These are phyloP conservation scores for Caradrina kadenii DNA, from an alignment of 2,888 invertebrate species.

Conservation along the genomic window DNA sequence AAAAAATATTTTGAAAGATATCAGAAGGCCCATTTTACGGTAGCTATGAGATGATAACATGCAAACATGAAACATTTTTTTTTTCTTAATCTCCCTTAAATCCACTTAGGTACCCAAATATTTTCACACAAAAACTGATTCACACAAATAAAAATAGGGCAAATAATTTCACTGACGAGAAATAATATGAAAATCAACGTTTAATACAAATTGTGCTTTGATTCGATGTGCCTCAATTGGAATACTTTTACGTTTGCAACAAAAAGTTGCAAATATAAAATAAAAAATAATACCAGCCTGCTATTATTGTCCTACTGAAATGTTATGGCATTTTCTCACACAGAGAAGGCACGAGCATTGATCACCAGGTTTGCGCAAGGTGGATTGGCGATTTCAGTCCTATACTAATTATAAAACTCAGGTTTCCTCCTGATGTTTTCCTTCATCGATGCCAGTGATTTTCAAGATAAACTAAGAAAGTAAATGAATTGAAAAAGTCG, in stretches of 20 bases:
- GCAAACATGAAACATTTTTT: not conserved
- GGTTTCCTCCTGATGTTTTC: too few species aligned
- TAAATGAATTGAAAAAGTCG: too few species aligned
- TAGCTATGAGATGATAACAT: not conserved
- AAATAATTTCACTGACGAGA: slow-evolving; percentile 12
- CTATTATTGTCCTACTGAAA: too few species aligned
- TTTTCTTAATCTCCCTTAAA: not conserved
- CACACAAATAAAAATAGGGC: slow-evolving; percentile 25
- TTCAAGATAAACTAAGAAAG: too few species aligned
- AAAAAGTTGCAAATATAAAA: not conserved
- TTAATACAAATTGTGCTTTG: slow-evolving; percentile 9
- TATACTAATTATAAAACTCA: too few species aligned
- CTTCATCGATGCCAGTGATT: too few species aligned
- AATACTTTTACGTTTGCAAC: not conserved
- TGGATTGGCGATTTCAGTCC: too few species aligned
- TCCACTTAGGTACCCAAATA: not conserved
- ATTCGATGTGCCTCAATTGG: slow-evolving; percentile 12
- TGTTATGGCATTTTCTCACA: too few species aligned
- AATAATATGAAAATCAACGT: slow-evolving; percentile 30
- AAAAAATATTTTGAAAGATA: too few species aligned
- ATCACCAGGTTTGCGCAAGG: too few species aligned
- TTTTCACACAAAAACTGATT: slow-evolving; percentile 17
- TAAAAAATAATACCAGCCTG: too few species aligned
- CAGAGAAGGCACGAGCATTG: too few species aligned
- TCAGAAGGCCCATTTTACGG: not conserved